A percentile compares a stretch with the other conserved stretches of the same genome.
Evolutionary conservation across 2,888 invertebrate genomes (phyloP).

Genomic region (Drosophila mayaguana): DNA sequence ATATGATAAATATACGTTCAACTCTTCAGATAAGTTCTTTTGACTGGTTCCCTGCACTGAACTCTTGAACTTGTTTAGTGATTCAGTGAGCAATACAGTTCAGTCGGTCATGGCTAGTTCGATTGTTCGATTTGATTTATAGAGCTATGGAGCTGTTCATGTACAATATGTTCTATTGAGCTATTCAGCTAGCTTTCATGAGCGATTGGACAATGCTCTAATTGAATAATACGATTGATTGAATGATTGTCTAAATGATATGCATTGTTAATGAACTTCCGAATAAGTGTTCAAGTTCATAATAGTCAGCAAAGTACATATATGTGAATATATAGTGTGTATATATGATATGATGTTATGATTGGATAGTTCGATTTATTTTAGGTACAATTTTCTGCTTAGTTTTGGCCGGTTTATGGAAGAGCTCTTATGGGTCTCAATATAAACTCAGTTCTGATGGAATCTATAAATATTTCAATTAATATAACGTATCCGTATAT

Average conservation of each 20-base stretch:
- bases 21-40: background rate
- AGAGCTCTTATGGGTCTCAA: background rate
- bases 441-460: too few relatives aligned
- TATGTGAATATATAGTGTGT: background rate
- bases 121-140: conserved; percentile 1
- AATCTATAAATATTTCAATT: background rate
- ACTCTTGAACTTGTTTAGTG: background rate
- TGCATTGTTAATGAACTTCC: background rate
- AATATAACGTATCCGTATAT: background rate
- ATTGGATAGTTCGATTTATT: too few relatives aligned
- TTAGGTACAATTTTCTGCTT: too few relatives aligned
- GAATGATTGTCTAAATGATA: background rate
- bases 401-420: too few relatives aligned
- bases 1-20: background rate
- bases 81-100: background rate
- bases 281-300: background rate
- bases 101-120: background rate
- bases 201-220: background rate
- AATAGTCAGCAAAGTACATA: background rate
- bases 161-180: background rate
- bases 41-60: background rate
- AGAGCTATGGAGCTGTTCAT: background rate
- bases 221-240: conserved; percentile 5
- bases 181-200: background rate
- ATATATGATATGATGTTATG: background rate